Evolutionary conservation across 1,140 invertebrate species (phyloP), one percentile per base, ranked within the genome.

Genomic region (Pseudomyrmex sp.): DNA sequence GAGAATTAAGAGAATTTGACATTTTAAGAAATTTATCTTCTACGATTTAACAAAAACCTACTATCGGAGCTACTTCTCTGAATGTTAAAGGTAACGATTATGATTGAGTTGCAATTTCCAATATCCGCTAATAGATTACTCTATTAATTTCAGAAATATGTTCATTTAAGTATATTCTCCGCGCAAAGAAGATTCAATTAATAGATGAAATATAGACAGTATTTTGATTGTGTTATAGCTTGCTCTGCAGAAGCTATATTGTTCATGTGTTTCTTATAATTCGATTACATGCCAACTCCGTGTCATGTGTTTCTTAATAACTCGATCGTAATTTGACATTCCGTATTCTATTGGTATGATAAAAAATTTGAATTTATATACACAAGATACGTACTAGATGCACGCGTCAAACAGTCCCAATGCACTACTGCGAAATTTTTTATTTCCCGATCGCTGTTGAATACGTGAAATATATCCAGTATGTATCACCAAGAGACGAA

Each of bases 121-220:
- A 4, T 50, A 20, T 2, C 35, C 35, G 35, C 5, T 12, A 52
- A 12, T n/a, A 63, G 26, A 56, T 8, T 18, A 5, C 20, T 66
- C 3, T 68, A 68, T 69, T 72, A 59, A 48, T 70, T 79, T 26
- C 13, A 44, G 3, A 35, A 66, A 2, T 20, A 46, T 80, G 12
- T 70, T 7, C 46, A 13, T 23, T 8, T 20, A 68, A 69, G 8
- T 35, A 62, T 10, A 20, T 58, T 69, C 56, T 23, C 35, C 44
- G 18, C 18, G 20, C 15, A 46, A 44, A 77, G n/a, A 77, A 26
- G 35, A 44, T 7, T 58, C 20, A 18, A 69, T 79, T 9, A 26
- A 0, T 23, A 13, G 10, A 69, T 48, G 15, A 79, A 79, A 58
- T n/a, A 59, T 70, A 13, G 23, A 59, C 23, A 26, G 12, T 8